Percentiles rank a stretch among this genome's conserved stretches.
These are phyloP conservation scores for Tyto alba DNA, from an alignment of 2,113 vertebrate genomes.

Conservation along the genomic window DNA sequence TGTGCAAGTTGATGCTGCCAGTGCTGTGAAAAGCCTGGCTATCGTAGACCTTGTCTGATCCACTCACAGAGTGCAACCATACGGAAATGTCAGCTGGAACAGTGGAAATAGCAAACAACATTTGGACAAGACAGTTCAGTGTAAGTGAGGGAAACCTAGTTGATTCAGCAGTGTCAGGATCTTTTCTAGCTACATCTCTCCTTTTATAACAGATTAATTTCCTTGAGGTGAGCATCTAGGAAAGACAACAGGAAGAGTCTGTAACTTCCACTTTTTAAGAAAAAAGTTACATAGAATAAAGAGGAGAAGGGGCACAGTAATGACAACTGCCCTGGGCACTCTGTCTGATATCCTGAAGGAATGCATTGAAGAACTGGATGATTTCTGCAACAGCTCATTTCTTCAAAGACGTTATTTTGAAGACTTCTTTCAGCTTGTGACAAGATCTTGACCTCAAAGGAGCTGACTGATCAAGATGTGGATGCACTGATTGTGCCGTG, in stretches of 20 bases:
- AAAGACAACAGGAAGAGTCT: background rate
- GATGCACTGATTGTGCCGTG: accelerated
- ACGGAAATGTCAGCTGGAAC: too few species aligned
- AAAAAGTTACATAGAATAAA: background rate
- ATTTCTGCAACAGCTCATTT: background rate
- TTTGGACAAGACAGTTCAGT: background rate
- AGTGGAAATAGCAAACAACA: background rate
- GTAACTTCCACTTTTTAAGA: background rate
- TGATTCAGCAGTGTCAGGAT: background rate
- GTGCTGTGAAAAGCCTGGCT: background rate
- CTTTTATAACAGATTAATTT: background rate
- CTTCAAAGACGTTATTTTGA: background rate
- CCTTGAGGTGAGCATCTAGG: background rate
- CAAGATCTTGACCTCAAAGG: background rate
- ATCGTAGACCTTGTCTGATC: background rate
- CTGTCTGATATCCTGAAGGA: background rate
- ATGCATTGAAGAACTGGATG: background rate
- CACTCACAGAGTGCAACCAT: too few species aligned
- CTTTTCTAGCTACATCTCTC: background rate
- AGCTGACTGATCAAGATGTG: background rate
- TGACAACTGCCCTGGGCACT: background rate
- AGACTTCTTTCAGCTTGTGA: background rate
- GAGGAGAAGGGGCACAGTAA: background rate
- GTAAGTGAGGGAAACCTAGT: too few species aligned
- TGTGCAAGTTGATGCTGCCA: background rate